These are phyloP conservation scores for Labrus mixtus DNA, from an alignment of 2,113 vertebrate genomes.

Conservation along the genomic window DNA sequence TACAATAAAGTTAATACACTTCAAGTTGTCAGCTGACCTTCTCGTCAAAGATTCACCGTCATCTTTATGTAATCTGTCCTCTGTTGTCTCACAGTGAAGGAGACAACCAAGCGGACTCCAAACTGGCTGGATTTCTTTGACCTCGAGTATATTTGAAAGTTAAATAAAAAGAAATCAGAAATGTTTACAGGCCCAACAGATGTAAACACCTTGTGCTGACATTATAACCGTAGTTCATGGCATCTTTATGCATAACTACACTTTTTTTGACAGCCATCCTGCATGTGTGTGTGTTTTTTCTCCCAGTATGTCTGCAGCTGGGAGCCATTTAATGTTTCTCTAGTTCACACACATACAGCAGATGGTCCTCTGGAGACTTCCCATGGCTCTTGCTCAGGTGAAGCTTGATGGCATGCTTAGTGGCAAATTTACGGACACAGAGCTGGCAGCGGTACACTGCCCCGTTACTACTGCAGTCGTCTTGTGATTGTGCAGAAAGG, in stretches of 20 bases:
- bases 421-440: slow-evolving; percentile 96
- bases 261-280: slow-evolving; percentile 50
- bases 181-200: slow-evolving; percentile 87
- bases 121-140: slow-evolving; percentile 57
- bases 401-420: slow-evolving; percentile 97
- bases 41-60: slow-evolving; percentile 54
- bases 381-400: slow-evolving; percentile 98
- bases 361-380: slow-evolving; percentile 96
- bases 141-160: slow-evolving; percentile 58
- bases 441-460: slow-evolving; percentile 91
- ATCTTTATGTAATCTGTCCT: slow-evolving; percentile 32
- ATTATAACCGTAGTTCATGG: slow-evolving; percentile 89
- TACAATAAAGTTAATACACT: slow-evolving; percentile 75
- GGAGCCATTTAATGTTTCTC: slow-evolving; percentile 90
- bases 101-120: slow-evolving; percentile 33
- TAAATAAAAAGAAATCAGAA: slow-evolving; percentile 81
- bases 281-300: slow-evolving; percentile 43
- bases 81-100: slow-evolving; percentile 39
- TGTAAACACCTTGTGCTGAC: slow-evolving; percentile 94
- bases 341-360: slow-evolving; percentile 92
- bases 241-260: slow-evolving; percentile 84
- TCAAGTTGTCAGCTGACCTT: slow-evolving; percentile 76
- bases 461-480: slow-evolving; percentile 88
- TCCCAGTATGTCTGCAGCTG: slow-evolving; percentile 48
- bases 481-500: slow-evolving; percentile 87